phyloP scores from a whole-genome alignment of 2,113 vertebrate species.

The Pycnonotus jocosus region DNA sequence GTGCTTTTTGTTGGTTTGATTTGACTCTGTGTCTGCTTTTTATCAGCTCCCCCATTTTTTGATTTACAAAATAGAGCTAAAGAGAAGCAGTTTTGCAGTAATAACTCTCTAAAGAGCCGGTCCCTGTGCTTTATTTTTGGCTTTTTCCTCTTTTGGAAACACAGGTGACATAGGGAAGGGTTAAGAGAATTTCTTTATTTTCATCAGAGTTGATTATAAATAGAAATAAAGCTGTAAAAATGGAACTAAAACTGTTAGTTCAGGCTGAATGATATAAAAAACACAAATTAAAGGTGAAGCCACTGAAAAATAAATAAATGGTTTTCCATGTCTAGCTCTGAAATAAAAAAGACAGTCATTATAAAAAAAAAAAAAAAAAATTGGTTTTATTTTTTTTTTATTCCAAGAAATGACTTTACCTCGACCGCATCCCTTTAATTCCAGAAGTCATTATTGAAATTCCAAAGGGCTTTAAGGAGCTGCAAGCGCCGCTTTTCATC shows the following conservation, averaged over 20 bases:
- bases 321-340: not conserved
- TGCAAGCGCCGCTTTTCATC: conserved; percentile 10
- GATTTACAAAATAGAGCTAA: not conserved
- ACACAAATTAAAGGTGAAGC: not conserved
- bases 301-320: not conserved
- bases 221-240: not conserved
- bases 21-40: not conserved
- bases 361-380: not conserved
- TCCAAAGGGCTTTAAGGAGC: not conserved
- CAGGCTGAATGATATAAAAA: not conserved
- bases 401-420: not conserved
- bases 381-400: too few species aligned
- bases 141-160: not conserved
- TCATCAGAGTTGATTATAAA: not conserved
- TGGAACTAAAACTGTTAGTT: not conserved
- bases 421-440: not conserved
- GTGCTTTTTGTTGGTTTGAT: not conserved
- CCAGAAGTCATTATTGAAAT: not conserved
- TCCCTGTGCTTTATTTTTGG: not conserved
- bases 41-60: not conserved
- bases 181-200: not conserved
- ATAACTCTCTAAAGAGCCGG: not conserved
- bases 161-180: not conserved
- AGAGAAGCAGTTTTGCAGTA: not conserved
- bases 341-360: not conserved